phyloP scores from a whole-genome alignment of 2,888 invertebrate species.

The Machimus atricapillus region DNA sequence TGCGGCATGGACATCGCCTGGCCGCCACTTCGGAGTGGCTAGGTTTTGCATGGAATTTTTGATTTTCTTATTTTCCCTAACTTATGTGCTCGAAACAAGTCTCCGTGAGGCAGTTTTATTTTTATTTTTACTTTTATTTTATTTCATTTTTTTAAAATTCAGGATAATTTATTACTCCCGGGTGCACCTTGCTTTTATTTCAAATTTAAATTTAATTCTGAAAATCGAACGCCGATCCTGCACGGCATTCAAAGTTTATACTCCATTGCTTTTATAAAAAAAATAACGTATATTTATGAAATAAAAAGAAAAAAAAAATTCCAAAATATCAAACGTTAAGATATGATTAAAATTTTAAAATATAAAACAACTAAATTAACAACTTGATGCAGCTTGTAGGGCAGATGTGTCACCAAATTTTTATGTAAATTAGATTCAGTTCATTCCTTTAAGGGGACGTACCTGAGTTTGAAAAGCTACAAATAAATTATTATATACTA shows the following conservation, averaged over 20 bases:
- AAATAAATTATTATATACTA: no score
- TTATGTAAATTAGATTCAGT: no score
- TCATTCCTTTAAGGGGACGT: no score
- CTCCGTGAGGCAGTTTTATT: neutral
- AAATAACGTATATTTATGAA: neutral
- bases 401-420: no score
- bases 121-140: no score
- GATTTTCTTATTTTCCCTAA: neutral
- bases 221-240: neutral
- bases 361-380: neutral
- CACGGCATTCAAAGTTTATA: neutral
- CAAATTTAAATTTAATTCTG: neutral
- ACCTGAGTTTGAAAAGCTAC: no score
- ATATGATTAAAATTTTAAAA: neutral
- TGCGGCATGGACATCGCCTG: neutral
- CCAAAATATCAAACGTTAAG: neutral
- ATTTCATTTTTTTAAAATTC: neutral
- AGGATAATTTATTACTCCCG: neutral
- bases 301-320: neutral
- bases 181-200: neutral
- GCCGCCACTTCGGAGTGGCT: neutral
- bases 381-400: no score
- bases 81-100: slow-evolving; percentile 3
- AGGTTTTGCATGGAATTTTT: neutral
- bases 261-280: neutral